A percentile compares a stretch with the other conserved stretches of the same genome.
phyloP scores from a whole-genome alignment of 2,113 vertebrate genomes.

The Chauna torquata region DNA sequence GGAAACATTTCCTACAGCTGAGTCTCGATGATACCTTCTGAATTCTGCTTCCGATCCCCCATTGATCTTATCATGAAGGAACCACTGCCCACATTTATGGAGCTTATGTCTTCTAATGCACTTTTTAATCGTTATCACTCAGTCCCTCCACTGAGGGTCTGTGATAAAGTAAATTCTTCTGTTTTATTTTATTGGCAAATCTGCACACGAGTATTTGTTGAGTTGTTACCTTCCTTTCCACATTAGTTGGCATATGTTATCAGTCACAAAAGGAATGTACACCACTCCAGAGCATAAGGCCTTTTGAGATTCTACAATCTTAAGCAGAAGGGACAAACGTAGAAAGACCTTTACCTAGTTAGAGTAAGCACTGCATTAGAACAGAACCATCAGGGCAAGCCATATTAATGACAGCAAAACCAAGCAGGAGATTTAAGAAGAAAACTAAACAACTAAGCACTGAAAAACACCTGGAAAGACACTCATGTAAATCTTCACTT shows the following conservation, averaged over 20 bases:
- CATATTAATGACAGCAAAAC: not conserved
- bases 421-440: not conserved
- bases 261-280: not conserved
- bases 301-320: not conserved
- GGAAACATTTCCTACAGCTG: not conserved
- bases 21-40: not conserved
- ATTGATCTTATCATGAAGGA: not conserved
- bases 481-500: not conserved
- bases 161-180: not conserved
- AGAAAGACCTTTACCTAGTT: not conserved
- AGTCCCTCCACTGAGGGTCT: not conserved
- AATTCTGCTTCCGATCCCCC: not conserved
- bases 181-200: not conserved
- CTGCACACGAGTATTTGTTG: not conserved
- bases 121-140: not conserved
- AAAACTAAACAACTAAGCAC: not conserved
- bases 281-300: not conserved
- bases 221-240: not conserved
- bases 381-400: not conserved
- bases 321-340: not conserved
- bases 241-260: not conserved
- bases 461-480: not conserved
- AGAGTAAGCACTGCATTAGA: not conserved
- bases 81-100: not conserved
- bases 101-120: not conserved